Evolutionary conservation across 1,140 invertebrate genomes (phyloP), one percentile per base, ranked within the genome.

Genomic region (Drosophila baimaii): DNA sequence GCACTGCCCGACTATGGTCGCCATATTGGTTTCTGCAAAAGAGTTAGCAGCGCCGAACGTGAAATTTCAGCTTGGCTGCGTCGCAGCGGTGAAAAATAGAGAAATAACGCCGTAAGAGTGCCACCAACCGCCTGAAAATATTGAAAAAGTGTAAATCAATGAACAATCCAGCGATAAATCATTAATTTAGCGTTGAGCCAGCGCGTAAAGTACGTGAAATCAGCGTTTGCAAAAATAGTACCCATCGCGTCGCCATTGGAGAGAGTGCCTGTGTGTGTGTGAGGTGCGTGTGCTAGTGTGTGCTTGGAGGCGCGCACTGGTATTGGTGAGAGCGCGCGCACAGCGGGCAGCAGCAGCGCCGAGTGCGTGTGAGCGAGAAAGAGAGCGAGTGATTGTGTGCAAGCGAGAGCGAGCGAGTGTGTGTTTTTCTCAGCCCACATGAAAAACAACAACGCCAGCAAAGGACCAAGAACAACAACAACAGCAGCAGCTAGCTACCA

Each of bases 81-180:
- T 79, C 83, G 64, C 64, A 55, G 78, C 68, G 51, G 64, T 70
- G 65, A 76, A 90, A 91, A 91, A 64, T 78, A 43, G 27, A 62
- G 43, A 77, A 86, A 81, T 71, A 71, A 70, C 64, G 54, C 52
- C 64, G 55, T 75, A 56, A 84, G 81, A 88, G 81, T 85, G 88
- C 13, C 17, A 33, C 65, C 62, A 78, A 65, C 39, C 51, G 37
- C 12, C 55, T n/a, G 62, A 82, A 83, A 70, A 62, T 77, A 79
- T 82, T 51, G 21, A 57, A 73, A 91, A 90, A 84, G 83, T 91
- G 74, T 61, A 41, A 55, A 68, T 73, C 33, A 73, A 82, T 78
- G 73, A 82, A 90, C 90, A 82, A 72, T 85, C 52, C 49, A 76
- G 52, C 52, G 49, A 62, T 51, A 58, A 55, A 77, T 75, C 44